Evolutionary conservation across 2,888 invertebrate genomes (phyloP), one percentile per base, ranked within the genome.

Genomic region (Plagodis pulveraria): DNA sequence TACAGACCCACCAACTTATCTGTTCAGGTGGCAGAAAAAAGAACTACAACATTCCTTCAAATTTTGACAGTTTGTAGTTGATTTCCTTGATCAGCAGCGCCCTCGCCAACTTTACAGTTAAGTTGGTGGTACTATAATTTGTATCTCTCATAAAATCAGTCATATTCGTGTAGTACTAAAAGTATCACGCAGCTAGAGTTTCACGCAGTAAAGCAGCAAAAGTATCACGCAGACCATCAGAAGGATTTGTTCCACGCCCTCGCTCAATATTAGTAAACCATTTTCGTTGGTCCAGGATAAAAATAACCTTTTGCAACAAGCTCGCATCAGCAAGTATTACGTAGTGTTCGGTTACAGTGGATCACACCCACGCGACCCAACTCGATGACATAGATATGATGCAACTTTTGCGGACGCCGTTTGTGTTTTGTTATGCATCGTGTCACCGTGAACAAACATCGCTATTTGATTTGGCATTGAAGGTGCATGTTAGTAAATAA

Each of bases 341-440:
- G 52, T 52, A 42, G 34, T 55, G 45, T 56, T 55, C 48, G 49
- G 65, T 53, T 62, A 65, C 43, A 51, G 11, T n/a, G 36, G 44
- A 36, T 46, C 50, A 52, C 64, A 48, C 59, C 54, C 48, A 59
- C 62, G 42, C 49, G 36, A 43, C 22, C 22, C 22, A 22, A 38
- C 22, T 33, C 47, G 62, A 56, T 62, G 57, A 62, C 59, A 62
- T 47, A 60, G 45, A 50, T 62, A 58, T 72, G 71, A 71, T 67
- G 71, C 52, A 72, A 72, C 62, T 43, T 36, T 56, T 51, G 47
- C 60, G 59, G 62, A 57, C 64, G 22, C 51, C 33, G 11, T 50
- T 38, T 52, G 44, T 51, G 51, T 47, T 47, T 50, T 10, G 12
- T 22, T 7, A 48, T 50, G 42, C 10, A 51, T 48, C 48, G 50